Base-by-base conservation (phyloP, 92 coral and sea anemone genomes). In the Zoanthus sociatus region DNA sequence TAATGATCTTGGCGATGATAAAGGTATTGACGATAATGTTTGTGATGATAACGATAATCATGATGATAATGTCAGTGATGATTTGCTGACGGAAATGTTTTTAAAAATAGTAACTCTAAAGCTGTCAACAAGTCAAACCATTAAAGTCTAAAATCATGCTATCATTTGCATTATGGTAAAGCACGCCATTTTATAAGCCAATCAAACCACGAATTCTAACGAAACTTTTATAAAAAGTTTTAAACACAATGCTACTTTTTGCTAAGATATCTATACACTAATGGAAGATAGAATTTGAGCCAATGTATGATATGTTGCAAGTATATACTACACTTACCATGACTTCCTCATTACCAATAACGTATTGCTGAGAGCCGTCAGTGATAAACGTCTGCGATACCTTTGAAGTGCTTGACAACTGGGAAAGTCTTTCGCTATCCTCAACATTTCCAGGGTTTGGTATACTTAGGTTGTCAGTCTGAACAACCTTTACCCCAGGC, bases 361-460 rank as follows among this genome's bases (percentile, higher is more conserved):
- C 61, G 30, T 64, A 81, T 20, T 66, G 85, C 63, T 81, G 75
- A 4, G 85, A 81, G 4, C 85, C 85, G 47, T 63, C 85, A 12
- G 85, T 81, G 58, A 81, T 81, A 81, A 81, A 81, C 8, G 90
- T 75, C 53, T 73, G 88, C 13, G 92, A 94, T n/a, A 63, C 70
- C 60, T 55, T 79, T 0, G 96, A 91, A 17, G 84, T 51, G 3
- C 71, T 71, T 16, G 96, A 92, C 68, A 74, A 72, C 66, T 90
- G 84, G 46, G 90, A 87, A 16, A 26, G 78, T 45, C 51, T 89
- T 47, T 79, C 83, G 64, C 33, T 87, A 51, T 83, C 93, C 26
- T 61, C 71, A 44, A 71, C 86, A 77, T 77, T 88, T 21, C 94
- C 97, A 18, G 91, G 92, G 9, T 89, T 78, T 5, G 92, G 94